phyloP scores from a whole-genome alignment of 2,113 vertebrate species.

The Pipra filicauda region DNA sequence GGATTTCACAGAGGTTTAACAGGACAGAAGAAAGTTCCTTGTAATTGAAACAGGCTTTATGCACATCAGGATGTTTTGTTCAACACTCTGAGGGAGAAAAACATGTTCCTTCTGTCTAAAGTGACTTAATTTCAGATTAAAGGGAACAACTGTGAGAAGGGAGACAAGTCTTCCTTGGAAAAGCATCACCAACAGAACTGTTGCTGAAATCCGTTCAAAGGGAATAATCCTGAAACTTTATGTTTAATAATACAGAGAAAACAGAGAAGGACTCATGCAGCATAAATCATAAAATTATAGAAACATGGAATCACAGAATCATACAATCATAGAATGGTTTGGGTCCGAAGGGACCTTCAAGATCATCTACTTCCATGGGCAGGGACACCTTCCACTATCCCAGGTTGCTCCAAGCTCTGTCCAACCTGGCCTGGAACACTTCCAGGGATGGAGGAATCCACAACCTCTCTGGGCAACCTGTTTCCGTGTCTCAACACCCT shows the following conservation, averaged over 20 bases:
- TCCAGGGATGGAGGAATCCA: not conserved
- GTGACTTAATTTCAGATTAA: conserved; percentile 28
- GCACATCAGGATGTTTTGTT: not conserved
- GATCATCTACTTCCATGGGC: not conserved
- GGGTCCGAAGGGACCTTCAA: not conserved
- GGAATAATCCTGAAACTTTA: not conserved
- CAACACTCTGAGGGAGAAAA: not conserved
- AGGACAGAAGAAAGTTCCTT: conserved; percentile 17
- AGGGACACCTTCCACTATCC: not conserved
- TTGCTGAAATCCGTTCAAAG: not conserved
- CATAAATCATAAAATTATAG: not conserved
- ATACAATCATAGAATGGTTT: not conserved
- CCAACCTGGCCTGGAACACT: not conserved
- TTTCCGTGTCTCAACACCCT: not conserved
- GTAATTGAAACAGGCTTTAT: conserved; percentile 4
- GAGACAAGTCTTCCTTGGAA: not conserved
- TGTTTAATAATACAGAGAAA: not conserved
- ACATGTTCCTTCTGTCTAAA: not conserved
- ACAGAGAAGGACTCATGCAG: not conserved
- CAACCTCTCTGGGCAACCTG: fast-evolving
- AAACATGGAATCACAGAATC: not conserved
- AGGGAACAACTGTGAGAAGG: not conserved
- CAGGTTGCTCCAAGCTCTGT: not conserved
- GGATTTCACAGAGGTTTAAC: conserved; percentile 31
- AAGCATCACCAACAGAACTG: fast-evolving